Base-by-base conservation (phyloP, 2,888 invertebrate species). In the Brenthis ino region DNA sequence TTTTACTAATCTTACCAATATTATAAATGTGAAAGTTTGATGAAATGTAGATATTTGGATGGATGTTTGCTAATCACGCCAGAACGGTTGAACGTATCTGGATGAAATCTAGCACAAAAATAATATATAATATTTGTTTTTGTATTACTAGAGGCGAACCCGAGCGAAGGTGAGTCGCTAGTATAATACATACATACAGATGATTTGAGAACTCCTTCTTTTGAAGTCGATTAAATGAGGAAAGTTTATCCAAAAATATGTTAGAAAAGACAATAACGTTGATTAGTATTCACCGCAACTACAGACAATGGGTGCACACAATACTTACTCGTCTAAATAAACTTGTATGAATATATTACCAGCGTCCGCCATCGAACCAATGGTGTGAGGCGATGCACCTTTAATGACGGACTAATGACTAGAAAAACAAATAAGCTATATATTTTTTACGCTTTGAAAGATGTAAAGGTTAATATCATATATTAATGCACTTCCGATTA, bases 221-320 rank as follows among this genome's bases (percentile, higher is more conserved):
- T 14, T 8, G 11, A 14, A 14, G 48, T 24, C 28, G 28, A 24
- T 28, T 24, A 48, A 48, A 14, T 20, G n/a, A 33, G 20, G n/a
- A 20, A 53, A 58, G 20, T 66, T 60, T 43, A 67, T 63, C 57
- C 28, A 57, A 64, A 64, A 57, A 24, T 24, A 24, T 24, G 2
- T 14, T n/a, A 16, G 13, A n/a, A 69, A 60, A 69, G 55, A 65
- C 58, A 65, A 69, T 47, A 69, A 64, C 24, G n/a, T 12, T 48
- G 54, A 65, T 71, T 71, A 68, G 65, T 71, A 71, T 71, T 63
- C 70, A 33, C 54, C 6, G 57, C 11, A 47, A 55, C 48, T 11
- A 3, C 58, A 13, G 47, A 51, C 56, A 70, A 56, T 61, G 48
- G 48, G 50, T 14, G 50, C 51, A 55, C 37, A 48, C 53, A 63